phyloP scores from a whole-genome alignment of 2,888 invertebrate genomes.

The Megalurothrips usitatus region DNA sequence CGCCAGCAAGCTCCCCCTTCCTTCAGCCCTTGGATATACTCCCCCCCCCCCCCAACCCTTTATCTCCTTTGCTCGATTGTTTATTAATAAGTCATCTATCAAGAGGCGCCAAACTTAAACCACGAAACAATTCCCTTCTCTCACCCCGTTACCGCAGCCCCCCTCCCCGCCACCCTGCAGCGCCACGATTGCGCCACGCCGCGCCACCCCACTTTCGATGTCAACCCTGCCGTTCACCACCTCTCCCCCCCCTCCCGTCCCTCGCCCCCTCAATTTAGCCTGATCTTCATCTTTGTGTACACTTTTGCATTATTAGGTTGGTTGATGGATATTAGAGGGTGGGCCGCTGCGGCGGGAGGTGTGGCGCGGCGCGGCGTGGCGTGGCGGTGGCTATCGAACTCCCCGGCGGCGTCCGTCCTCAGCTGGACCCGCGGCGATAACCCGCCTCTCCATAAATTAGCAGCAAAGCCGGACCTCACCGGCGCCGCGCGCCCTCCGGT shows the following conservation, averaged over 20 bases:
- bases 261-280: constrained; percentile 20
- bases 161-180: background rate
- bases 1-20: background rate
- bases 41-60: background rate
- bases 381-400: no score
- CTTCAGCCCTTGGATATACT: background rate
- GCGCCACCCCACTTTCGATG: background rate
- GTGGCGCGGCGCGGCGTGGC: background rate
- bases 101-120: constrained; percentile 26
- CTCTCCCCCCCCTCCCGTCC: background rate
- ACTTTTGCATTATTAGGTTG: constrained; percentile 26
- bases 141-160: background rate
- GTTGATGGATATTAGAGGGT: constrained; percentile 10
- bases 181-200: background rate
- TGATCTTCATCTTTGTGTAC: constrained; percentile 25
- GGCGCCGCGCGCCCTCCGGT: background rate
- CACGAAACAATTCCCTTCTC: constrained; percentile 18
- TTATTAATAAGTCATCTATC: constrained; percentile 27
- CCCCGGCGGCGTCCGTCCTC: background rate
- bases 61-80: constrained; percentile 9
- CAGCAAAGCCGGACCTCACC: background rate
- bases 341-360: background rate
- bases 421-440: background rate
- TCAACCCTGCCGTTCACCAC: background rate
- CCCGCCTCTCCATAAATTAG: background rate